A percentile compares a stretch with the other conserved stretches of the same genome.
Evolutionary conservation across 1,140 invertebrate species (phyloP).

Genomic region (Aphaenogaster rudis): DNA sequence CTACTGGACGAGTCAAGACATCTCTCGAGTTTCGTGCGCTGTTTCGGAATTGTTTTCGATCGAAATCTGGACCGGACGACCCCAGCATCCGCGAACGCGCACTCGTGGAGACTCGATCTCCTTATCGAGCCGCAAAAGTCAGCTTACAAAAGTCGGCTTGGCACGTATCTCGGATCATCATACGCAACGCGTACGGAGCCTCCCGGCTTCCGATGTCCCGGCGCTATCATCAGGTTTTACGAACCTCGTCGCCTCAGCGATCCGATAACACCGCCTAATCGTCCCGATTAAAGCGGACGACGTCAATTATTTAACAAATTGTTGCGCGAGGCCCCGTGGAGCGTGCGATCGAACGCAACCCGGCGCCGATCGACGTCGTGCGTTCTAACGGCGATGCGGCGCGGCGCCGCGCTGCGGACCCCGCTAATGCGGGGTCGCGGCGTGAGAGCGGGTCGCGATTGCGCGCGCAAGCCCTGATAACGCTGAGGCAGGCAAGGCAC

Average conservation of each 20-base stretch:
- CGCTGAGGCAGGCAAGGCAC: slow-evolving; percentile 37
- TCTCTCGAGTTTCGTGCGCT: not conserved
- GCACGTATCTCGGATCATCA: not conserved
- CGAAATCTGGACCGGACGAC: not conserved
- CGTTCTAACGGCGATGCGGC: slow-evolving; percentile 33
- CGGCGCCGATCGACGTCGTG: slow-evolving; percentile 33
- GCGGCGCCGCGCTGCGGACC: slow-evolving; percentile 5
- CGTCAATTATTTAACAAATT: not conserved
- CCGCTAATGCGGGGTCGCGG: not conserved
- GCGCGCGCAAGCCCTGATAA: slow-evolving; percentile 76
- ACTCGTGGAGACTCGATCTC: not conserved
- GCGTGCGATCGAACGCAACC: not conserved
- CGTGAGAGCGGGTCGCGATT: slow-evolving; percentile 34
- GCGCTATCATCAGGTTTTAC: not conserved
- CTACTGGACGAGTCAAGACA: not conserved
- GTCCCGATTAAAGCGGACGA: not conserved
- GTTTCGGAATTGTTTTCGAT: not conserved
- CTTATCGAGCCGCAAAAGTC: slow-evolving; percentile 4
- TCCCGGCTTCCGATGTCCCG: not conserved
- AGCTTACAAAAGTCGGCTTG: not conserved
- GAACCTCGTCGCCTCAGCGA: not conserved
- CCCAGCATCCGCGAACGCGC: not conserved
- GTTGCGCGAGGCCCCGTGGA: not conserved
- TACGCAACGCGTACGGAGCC: not conserved
- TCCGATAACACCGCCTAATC: slow-evolving; percentile 5